phyloP scores from a whole-genome alignment of 2,888 invertebrate genomes.

The Diarsia dahlii region DNA sequence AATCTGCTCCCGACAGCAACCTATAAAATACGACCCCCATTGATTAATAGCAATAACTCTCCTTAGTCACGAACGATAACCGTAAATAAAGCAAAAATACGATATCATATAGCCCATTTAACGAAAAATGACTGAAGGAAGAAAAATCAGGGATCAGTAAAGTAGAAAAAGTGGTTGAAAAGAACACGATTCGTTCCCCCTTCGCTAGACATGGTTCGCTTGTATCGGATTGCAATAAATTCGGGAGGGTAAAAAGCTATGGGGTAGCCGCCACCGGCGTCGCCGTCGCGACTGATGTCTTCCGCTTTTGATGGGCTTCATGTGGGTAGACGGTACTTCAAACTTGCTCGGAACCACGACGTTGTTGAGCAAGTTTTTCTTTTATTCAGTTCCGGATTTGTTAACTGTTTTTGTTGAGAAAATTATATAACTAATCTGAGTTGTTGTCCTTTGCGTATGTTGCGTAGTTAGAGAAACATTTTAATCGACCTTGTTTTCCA shows the following conservation, averaged over 20 bases:
- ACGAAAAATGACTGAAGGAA: slow-evolving; percentile 38
- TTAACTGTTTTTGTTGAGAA: neutral
- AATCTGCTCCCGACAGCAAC: slow-evolving; percentile 14
- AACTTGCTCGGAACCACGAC: slow-evolving; percentile 37
- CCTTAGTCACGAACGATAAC: slow-evolving; percentile 51
- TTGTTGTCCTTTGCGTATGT: neutral
- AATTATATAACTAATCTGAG: neutral
- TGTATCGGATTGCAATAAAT: slow-evolving; percentile 88
- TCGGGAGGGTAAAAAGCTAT: slow-evolving; percentile 71
- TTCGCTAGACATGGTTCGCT: slow-evolving; percentile 53
- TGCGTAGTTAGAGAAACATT: neutral
- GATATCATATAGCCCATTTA: slow-evolving; percentile 38
- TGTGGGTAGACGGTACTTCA: slow-evolving; percentile 45
- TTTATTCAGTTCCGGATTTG: slow-evolving; percentile 12
- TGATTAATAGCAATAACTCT: slow-evolving; percentile 44
- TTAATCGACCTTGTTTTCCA: neutral
- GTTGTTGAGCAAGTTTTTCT: slow-evolving; percentile 13
- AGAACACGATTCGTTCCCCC: slow-evolving; percentile 50
- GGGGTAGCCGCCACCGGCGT: slow-evolving; percentile 56
- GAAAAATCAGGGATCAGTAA: slow-evolving; percentile 50
- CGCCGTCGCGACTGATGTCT: slow-evolving; percentile 74
- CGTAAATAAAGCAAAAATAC: slow-evolving; percentile 50
- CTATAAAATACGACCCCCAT: slow-evolving; percentile 36
- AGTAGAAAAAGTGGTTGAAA: slow-evolving; percentile 51
- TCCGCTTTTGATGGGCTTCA: slow-evolving; percentile 83